Evolutionary conservation across 2,888 invertebrate genomes (phyloP).

Genomic region (Lydus trimaculatus): DNA sequence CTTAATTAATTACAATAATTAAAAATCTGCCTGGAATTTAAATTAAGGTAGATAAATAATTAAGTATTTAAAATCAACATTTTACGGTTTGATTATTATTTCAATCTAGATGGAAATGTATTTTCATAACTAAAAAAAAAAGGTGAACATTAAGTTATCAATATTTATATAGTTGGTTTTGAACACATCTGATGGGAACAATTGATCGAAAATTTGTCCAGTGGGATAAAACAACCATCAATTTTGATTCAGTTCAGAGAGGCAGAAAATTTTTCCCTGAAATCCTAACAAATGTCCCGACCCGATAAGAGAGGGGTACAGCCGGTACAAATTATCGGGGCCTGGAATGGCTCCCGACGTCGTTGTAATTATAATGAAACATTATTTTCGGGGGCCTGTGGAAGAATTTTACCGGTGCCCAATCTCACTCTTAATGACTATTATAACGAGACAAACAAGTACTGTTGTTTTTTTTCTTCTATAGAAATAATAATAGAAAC

Average conservation of each 20-base stretch:
- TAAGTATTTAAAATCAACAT: constrained; percentile 9
- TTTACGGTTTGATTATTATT: constrained; percentile 5
- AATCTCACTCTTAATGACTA: neutral
- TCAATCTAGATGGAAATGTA: neutral
- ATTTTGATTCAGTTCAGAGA: constrained; percentile 1
- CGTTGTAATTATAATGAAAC: too few relatives aligned
- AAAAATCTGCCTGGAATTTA: neutral
- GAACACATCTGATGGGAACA: constrained; percentile 27
- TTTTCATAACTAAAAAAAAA: constrained; percentile 11
- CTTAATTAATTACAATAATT: constrained; percentile 6
- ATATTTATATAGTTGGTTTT: constrained; percentile 28
- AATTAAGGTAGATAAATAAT: constrained; percentile 5
- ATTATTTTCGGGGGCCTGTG: too few relatives aligned
- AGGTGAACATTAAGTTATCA: constrained; percentile 19
- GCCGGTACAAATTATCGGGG: too few relatives aligned
- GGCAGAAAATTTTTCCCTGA: too few relatives aligned
- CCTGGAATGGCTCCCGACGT: too few relatives aligned
- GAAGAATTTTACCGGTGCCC: too few relatives aligned
- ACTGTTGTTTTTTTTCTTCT: too few relatives aligned
- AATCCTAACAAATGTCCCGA: too few relatives aligned
- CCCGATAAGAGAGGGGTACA: too few relatives aligned
- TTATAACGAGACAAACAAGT: too few relatives aligned
- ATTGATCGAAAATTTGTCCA: constrained; percentile 25
- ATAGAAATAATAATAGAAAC: neutral
- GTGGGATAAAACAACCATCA: constrained; percentile 9